Conservation (phyloP, 2,113 vertebrate genomes). For the Pangasianodon hypophthalmus region DNA sequence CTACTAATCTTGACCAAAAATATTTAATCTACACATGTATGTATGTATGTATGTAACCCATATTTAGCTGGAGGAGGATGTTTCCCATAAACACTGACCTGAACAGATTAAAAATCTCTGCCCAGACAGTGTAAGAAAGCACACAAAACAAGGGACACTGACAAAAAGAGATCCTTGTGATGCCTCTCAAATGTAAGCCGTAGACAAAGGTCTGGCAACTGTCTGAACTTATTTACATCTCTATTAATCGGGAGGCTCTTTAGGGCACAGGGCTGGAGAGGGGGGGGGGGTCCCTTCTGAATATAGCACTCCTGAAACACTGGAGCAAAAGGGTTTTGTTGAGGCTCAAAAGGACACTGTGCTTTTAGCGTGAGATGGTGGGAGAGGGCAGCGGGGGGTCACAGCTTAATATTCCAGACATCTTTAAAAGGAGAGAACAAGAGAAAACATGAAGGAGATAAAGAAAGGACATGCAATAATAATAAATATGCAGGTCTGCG, state of each 20-base stretch:
- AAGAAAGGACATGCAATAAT: conserved; percentile 20
- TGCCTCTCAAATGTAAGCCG: conserved; percentile 56
- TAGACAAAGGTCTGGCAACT: conserved; percentile 69
- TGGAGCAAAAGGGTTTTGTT: conserved; percentile 61
- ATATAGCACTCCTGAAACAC: conserved; percentile 56
- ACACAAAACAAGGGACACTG: conserved; percentile 42
- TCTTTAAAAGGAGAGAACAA: conserved; percentile 43
- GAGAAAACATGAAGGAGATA: conserved; percentile 33
- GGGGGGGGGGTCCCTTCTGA: conserved; percentile 51
- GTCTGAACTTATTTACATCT: conserved; percentile 72
- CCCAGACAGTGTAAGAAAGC: conserved; percentile 35
- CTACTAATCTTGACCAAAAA: not conserved
- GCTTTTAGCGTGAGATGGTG: conserved; percentile 44
- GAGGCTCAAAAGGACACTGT: conserved; percentile 53
- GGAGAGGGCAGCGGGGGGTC: conserved; percentile 49
- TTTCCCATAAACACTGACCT: conserved; percentile 43
- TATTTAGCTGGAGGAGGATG: conserved; percentile 43
- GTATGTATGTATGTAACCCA: conserved; percentile 8
- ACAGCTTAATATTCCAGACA: conserved; percentile 58
- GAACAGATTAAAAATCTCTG: conserved; percentile 51
- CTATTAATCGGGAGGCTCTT: conserved; percentile 64
- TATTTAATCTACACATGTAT: conserved; percentile 19
- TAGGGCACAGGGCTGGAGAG: conserved; percentile 40
- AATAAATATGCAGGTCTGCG: conserved; percentile 36
- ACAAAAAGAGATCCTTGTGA: conserved; percentile 52